Evolutionary conservation across 2,113 vertebrate genomes (phyloP).

Genomic region (Labeo catla): DNA sequence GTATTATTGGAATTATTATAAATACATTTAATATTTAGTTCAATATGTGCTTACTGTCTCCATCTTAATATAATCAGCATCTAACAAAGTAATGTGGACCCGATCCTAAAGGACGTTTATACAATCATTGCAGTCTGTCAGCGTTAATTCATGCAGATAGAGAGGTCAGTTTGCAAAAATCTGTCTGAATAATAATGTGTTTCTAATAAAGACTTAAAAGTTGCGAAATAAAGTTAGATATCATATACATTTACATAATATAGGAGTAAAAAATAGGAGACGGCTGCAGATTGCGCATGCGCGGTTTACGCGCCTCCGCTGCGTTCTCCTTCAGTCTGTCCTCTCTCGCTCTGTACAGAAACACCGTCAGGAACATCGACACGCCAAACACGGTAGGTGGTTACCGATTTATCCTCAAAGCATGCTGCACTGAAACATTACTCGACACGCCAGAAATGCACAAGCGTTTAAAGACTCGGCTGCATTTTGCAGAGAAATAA

Average conservation of each 20-base stretch:
- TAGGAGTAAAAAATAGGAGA: slow-evolving; percentile 9
- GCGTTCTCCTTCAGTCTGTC: slow-evolving; percentile 72
- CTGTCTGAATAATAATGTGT: no score
- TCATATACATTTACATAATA: slow-evolving; percentile 55
- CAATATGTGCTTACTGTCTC: neutral
- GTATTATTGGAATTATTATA: no score
- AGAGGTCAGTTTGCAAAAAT: neutral
- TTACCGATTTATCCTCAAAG: neutral
- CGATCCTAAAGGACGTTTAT: neutral
- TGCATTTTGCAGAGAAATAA: neutral
- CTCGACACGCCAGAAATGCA: neutral
- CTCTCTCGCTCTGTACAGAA: slow-evolving; percentile 52
- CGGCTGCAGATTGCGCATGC: slow-evolving; percentile 64
- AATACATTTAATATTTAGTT: no score
- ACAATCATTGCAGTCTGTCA: neutral
- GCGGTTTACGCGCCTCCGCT: slow-evolving; percentile 36
- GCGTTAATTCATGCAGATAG: neutral
- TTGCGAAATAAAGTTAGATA: neutral
- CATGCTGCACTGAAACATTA: neutral
- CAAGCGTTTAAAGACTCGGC: no score
- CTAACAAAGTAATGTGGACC: neutral
- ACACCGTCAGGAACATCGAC: slow-evolving; percentile 32
- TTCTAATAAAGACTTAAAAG: no score
- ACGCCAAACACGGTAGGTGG: slow-evolving; percentile 65
- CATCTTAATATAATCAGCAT: neutral